Evolutionary conservation across 2,888 invertebrate genomes (phyloP), one percentile per base, ranked within the genome.

Genomic region (Agriopis leucophaearia): DNA sequence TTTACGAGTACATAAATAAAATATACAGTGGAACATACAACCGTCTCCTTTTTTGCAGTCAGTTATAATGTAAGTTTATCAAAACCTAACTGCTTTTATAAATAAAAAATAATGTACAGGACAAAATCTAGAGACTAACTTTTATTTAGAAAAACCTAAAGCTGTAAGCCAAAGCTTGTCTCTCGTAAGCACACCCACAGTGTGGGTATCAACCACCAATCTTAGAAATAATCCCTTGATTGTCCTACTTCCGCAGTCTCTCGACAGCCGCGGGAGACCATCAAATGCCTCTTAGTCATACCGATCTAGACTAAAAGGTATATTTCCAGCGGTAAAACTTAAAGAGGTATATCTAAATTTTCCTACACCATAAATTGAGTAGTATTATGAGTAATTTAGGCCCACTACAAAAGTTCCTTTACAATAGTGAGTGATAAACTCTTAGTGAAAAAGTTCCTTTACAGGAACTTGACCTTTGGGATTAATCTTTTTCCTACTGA

Each of bases 191-290:
- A n/a, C 12, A 54, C 55, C 54, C 40, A 35, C 35, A 44, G 51
- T 57, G 45, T 54, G 18, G 44, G 40, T 51, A 36, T 10, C 15
- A 44, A 47, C 40, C 13, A 42, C 57, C 57, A 66, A 69, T 64
- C 54, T 58, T 55, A 50, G 18, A 55, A 47, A 47, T 45, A 62
- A 64, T 68, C 59, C 64, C 61, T 69, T 69, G 64, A 64, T 69
- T 62, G 44, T 55, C 15, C 56, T 52, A 52, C 45, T 12, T 15
- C 45, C 13, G 10, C 44, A 15, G n/a, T 44, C 10, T 16, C 10
- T 27, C 27, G 27, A n/a, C 1, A 27, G 42, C 13, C n/a, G 8
- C 16, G 13, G 44, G 10, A 36, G 16, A 15, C n/a, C 44, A 61
- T 61, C 52, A 52, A 50, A 61, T 51, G 15, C 5, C 15, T 42